phyloP scores from a whole-genome alignment of 1,140 invertebrate genomes.

The Zaprionus lachaisei region DNA sequence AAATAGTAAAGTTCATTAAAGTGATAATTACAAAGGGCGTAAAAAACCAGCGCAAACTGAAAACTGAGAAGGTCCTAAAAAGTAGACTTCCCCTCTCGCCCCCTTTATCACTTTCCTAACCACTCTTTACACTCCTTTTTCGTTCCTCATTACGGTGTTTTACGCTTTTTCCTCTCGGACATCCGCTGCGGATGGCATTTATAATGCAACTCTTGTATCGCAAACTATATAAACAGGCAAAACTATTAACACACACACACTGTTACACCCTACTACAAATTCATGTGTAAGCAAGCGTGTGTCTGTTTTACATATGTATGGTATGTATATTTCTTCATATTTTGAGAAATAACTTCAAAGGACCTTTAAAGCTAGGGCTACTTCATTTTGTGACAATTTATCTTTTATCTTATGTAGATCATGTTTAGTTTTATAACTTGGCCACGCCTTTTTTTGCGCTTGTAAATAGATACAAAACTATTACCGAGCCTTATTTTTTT shows the following conservation, averaged over 20 bases:
- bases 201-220: constrained; percentile 17
- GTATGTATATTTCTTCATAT: background rate
- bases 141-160: background rate
- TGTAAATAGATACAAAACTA: too few species aligned
- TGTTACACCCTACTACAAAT: background rate
- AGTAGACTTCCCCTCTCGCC: background rate
- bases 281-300: background rate
- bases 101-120: too few species aligned
- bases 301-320: background rate
- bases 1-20: constrained; percentile 80
- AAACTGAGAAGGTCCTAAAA: constrained; percentile 17
- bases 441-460: too few species aligned
- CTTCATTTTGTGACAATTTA: too few species aligned
- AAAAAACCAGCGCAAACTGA: constrained; percentile 43
- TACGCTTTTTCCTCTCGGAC: background rate
- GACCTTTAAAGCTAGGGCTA: background rate
- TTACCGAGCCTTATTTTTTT: too few species aligned
- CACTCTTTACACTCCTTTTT: background rate
- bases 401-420: background rate
- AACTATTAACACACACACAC: background rate
- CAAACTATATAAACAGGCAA: background rate
- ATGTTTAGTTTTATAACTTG: too few species aligned
- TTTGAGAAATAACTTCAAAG: background rate
- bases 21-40: constrained; percentile 78
- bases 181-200: constrained; percentile 5